phyloP scores from a whole-genome alignment of 2,113 vertebrate species.

The Bufo bufo region DNA sequence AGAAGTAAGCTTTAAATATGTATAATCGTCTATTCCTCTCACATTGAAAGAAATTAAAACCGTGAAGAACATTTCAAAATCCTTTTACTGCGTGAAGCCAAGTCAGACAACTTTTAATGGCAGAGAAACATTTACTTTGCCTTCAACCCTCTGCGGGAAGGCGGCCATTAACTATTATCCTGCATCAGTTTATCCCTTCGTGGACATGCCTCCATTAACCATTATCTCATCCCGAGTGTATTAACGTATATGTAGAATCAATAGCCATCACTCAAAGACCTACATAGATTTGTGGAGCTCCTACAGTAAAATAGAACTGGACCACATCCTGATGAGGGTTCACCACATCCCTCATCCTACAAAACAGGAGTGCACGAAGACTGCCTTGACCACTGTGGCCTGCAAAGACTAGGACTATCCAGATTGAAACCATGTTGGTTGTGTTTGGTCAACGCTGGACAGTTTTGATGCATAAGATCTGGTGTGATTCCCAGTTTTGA shows the following conservation, averaged over 20 bases:
- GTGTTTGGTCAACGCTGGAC: too few relatives aligned
- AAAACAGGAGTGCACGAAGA: not conserved
- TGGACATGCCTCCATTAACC: not conserved
- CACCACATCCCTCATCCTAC: not conserved
- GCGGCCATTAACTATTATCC: not conserved
- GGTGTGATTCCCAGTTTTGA: too few relatives aligned
- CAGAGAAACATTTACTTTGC: not conserved
- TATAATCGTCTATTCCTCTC: not conserved
- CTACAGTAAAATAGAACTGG: not conserved
- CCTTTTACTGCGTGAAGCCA: constrained; percentile 43
- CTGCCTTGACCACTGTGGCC: not conserved
- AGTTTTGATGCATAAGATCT: too few relatives aligned
- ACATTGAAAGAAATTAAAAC: constrained; percentile 34
- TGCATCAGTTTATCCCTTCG: not conserved
- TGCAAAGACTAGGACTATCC: too few relatives aligned
- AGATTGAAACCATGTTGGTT: too few relatives aligned
- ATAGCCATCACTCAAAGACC: not conserved
- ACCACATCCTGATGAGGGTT: not conserved
- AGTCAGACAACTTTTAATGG: constrained; percentile 29
- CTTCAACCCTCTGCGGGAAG: not conserved
- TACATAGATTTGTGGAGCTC: not conserved
- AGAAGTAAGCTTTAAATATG: constrained; percentile 11
- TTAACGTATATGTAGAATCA: not conserved
- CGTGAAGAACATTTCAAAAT: constrained; percentile 48
- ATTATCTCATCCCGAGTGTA: too few relatives aligned